A percentile compares a stretch with the other conserved stretches of the same genome.
Evolutionary conservation across 2,113 vertebrate genomes (phyloP).

Genomic region (Canis aureus): DNA sequence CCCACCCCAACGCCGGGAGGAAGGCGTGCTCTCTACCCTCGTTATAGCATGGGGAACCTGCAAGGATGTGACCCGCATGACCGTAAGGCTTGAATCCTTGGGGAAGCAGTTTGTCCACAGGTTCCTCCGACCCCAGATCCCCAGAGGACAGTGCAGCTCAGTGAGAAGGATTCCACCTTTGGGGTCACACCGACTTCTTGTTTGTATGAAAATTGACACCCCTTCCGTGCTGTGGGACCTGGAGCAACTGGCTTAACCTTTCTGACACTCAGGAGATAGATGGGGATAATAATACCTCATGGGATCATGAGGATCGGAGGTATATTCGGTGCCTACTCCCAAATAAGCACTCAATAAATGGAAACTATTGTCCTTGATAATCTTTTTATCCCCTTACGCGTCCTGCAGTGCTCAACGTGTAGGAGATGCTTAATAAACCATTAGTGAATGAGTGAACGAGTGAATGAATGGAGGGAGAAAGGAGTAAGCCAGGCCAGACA

Average conservation of each 20-base stretch:
- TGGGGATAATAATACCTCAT: background rate
- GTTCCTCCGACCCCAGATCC: background rate
- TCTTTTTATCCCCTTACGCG: background rate
- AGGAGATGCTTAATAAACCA: constrained; percentile 26
- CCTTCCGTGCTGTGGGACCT: background rate
- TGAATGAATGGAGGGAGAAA: constrained; percentile 4
- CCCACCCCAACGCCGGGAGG: background rate
- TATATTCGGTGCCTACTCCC: background rate
- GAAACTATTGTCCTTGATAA: background rate
- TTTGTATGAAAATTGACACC: background rate
- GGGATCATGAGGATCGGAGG: background rate
- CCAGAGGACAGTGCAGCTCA: background rate
- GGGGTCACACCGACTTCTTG: background rate
- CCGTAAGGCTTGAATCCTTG: background rate
- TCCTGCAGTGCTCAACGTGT: background rate
- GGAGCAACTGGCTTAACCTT: constrained; percentile 21
- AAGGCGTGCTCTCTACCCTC: background rate
- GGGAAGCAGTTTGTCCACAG: background rate
- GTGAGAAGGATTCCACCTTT: background rate
- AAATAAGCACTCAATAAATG: background rate
- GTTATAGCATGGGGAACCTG: background rate
- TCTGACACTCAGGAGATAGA: background rate
- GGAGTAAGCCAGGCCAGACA: constrained; percentile 31
- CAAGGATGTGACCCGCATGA: background rate
- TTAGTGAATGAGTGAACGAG: constrained; percentile 34